These are phyloP conservation scores for Amniataba percoides DNA, from an alignment of 2,797 vertebrate species.

Conservation along the genomic window DNA sequence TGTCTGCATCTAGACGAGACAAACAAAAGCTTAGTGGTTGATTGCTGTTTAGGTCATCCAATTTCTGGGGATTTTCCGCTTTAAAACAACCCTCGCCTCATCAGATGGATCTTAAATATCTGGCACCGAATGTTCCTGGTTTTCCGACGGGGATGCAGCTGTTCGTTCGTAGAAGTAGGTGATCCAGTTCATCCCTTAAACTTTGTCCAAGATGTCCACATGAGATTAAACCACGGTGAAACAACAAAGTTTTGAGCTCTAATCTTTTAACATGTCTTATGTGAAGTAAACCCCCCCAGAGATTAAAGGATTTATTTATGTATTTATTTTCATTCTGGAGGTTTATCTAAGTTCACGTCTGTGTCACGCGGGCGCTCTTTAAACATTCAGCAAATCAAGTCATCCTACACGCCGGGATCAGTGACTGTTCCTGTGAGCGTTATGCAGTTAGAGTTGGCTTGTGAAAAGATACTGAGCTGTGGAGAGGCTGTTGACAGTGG, in stretches of 20 bases:
- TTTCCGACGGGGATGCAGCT: constrained; percentile 44
- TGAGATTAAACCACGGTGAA: constrained; percentile 68
- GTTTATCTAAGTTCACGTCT: constrained; percentile 54
- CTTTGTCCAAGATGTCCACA: constrained; percentile 55
- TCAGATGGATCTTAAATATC: constrained; percentile 52
- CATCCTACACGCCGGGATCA: constrained; percentile 16
- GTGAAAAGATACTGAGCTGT: constrained; percentile 30
- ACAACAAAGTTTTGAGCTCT: constrained; percentile 45
- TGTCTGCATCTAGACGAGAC: constrained; percentile 34
- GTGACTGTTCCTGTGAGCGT: constrained; percentile 30
- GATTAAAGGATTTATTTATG: constrained; percentile 43
- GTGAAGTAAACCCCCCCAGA: constrained; percentile 47
- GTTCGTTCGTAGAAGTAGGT: constrained; percentile 36
- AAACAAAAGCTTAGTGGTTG: constrained; percentile 59
- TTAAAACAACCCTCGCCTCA: constrained; percentile 41
- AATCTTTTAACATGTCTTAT: constrained; percentile 53
- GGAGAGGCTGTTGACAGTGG: constrained; percentile 57
- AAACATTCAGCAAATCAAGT: constrained; percentile 22
- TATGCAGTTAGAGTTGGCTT: constrained; percentile 39
- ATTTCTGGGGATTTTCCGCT: constrained; percentile 57
- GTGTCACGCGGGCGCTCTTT: constrained; percentile 12
- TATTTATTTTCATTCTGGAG: constrained; percentile 48
- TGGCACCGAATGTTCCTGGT: constrained; percentile 37
- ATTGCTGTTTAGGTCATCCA: constrained; percentile 52
- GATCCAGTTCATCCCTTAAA: constrained; percentile 47